Conservation (phyloP, 2,888 invertebrate species). For the Thymelicus acteon region DNA sequence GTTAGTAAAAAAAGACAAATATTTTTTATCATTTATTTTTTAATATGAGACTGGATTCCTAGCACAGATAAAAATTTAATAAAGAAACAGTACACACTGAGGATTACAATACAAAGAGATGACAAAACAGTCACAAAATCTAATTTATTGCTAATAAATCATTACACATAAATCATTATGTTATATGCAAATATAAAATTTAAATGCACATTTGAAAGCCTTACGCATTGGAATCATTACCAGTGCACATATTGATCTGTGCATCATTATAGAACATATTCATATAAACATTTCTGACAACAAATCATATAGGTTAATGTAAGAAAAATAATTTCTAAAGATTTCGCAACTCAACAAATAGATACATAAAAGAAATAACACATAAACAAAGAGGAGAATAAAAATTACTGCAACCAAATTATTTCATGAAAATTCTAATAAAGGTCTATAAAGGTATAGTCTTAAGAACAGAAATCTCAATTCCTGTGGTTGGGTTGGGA, state of each 20-base stretch:
- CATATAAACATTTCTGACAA: conserved; percentile 3
- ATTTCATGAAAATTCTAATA: neutral
- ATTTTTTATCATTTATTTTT: conserved; percentile 62
- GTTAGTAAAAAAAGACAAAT: conserved; percentile 26
- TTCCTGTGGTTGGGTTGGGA: no score
- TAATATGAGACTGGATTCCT: conserved; percentile 70
- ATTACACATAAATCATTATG: conserved; percentile 35
- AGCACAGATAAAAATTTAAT: conserved; percentile 72
- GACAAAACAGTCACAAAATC: conserved; percentile 74
- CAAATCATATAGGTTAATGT: neutral
- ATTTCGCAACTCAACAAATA: conserved; percentile 15
- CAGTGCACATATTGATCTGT: conserved; percentile 57
- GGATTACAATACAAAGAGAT: conserved; percentile 72
- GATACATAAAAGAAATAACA: conserved; percentile 30
- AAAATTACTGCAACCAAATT: neutral
- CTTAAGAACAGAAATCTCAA: no score
- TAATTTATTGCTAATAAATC: conserved; percentile 52
- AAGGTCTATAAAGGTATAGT: no score
- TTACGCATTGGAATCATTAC: conserved; percentile 58
- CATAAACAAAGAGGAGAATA: conserved; percentile 23
- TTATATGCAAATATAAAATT: conserved; percentile 21
- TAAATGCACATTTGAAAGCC: conserved; percentile 36
- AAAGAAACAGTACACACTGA: conserved; percentile 78
- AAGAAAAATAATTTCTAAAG: conserved; percentile 11
- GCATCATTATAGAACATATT: conserved; percentile 43